Conservation (phyloP, 2,888 invertebrate genomes). For the Aspidiotus rigidus region DNA sequence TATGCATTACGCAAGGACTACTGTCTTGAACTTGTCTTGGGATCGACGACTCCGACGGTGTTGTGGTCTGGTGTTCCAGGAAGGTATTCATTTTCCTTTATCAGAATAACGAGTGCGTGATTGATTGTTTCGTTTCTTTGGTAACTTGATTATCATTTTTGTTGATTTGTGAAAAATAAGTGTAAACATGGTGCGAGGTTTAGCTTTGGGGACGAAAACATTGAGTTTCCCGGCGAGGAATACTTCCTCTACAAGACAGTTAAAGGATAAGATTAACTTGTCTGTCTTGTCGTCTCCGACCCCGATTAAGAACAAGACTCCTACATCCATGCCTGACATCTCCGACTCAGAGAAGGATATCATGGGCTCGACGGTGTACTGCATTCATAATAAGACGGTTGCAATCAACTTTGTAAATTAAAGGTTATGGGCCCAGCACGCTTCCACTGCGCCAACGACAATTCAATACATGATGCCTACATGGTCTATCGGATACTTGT, state of each 20-base stretch:
- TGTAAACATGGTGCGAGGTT: constrained; percentile 65
- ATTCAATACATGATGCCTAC: too few relatives aligned
- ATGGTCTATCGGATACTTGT: too few relatives aligned
- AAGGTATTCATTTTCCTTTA: too few relatives aligned
- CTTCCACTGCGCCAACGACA: too few relatives aligned
- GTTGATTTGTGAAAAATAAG: constrained; percentile 5
- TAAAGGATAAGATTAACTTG: constrained; percentile 35
- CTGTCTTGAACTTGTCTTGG: too few relatives aligned
- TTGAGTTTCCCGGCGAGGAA: constrained; percentile 78
- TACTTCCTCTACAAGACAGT: constrained; percentile 65
- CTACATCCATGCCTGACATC: constrained; percentile 46
- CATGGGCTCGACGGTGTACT: constrained; percentile 87
- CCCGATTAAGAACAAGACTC: constrained; percentile 38
- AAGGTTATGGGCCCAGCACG: too few relatives aligned
- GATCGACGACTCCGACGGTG: too few relatives aligned
- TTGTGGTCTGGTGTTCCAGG: neutral
- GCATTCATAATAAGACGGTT: constrained; percentile 90
- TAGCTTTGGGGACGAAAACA: constrained; percentile 85
- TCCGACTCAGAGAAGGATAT: constrained; percentile 84
- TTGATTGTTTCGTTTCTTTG: neutral
- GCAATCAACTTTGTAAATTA: constrained; percentile 80
- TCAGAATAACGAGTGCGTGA: neutral
- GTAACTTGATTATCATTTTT: neutral
- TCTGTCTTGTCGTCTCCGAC: constrained; percentile 35
- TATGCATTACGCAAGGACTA: too few relatives aligned